Conservation (phyloP, 2,113 vertebrate genomes). For the Pterocles burchelli region DNA sequence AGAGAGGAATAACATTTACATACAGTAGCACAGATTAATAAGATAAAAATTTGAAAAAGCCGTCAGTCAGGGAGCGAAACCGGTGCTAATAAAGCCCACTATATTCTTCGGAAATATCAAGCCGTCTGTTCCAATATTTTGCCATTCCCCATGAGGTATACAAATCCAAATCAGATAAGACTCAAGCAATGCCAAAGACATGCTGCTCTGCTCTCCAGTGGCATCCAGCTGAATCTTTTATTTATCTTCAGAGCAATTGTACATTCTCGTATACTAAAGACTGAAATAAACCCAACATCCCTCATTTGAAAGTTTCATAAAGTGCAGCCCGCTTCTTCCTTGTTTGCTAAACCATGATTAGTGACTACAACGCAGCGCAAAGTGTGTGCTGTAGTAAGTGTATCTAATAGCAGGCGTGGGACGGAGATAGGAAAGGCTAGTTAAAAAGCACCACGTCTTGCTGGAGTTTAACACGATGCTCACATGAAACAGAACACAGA, state of each 20-base stretch:
- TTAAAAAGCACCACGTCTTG: slow-evolving; percentile 29
- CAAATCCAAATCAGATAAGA: slow-evolving; percentile 89
- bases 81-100: slow-evolving; percentile 87
- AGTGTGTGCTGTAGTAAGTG: neutral
- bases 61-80: slow-evolving; percentile 85
- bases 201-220: slow-evolving; percentile 83
- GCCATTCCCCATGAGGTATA: slow-evolving; percentile 86
- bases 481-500: slow-evolving; percentile 42
- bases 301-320: slow-evolving; percentile 78
- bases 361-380: neutral
- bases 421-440: slow-evolving; percentile 19
- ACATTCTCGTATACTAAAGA: slow-evolving; percentile 78
- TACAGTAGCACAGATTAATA: slow-evolving; percentile 89
- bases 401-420: slow-evolving; percentile 40
- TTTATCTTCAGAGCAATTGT: slow-evolving; percentile 85
- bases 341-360: slow-evolving; percentile 51
- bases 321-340: slow-evolving; percentile 31
- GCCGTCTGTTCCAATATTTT: slow-evolving; percentile 89
- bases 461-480: slow-evolving; percentile 32
- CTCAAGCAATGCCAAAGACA: slow-evolving; percentile 85
- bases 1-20: slow-evolving; percentile 92
- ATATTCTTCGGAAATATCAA: slow-evolving; percentile 90
- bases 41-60: slow-evolving; percentile 84
- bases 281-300: slow-evolving; percentile 77
- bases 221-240: slow-evolving; percentile 85